Percentiles rank a stretch among this genome's conserved stretches.
Evolutionary conservation across 2,888 invertebrate species (phyloP).

Genomic region (Drosophila setosimentum): DNA sequence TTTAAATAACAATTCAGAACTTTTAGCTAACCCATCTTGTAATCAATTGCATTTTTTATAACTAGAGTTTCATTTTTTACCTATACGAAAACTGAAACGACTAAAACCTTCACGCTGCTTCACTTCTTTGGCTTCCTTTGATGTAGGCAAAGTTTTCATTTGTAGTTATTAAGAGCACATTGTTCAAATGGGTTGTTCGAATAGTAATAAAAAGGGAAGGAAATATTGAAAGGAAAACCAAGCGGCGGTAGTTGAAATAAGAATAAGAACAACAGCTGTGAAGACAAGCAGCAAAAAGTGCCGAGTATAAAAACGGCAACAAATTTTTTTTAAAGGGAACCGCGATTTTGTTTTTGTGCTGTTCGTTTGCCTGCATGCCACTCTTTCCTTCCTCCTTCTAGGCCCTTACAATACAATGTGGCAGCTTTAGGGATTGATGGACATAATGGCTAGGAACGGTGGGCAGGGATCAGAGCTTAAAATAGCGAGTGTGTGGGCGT

Average conservation of each 20-base stretch:
- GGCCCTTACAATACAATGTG: slow-evolving; percentile 44
- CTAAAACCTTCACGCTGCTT: neutral
- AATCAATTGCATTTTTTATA: neutral
- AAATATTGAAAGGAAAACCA: slow-evolving; percentile 41
- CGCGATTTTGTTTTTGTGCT: slow-evolving; percentile 4
- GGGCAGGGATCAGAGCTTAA: neutral
- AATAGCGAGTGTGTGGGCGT: slow-evolving; percentile 11
- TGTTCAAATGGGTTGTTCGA: slow-evolving; percentile 8
- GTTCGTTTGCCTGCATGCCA: neutral
- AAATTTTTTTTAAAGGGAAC: slow-evolving; percentile 26
- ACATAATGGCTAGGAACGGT: slow-evolving; percentile 20
- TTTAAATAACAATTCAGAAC: neutral
- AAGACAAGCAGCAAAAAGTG: slow-evolving; percentile 1
- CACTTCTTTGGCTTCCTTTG: neutral
- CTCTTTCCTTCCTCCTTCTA: neutral
- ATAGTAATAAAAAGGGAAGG: slow-evolving; percentile 4
- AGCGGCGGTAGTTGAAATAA: slow-evolving; percentile 28
- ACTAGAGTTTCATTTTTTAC: neutral
- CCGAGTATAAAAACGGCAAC: slow-evolving; percentile 40
- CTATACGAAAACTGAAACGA: neutral
- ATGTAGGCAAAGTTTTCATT: slow-evolving; percentile 24
- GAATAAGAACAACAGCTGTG: slow-evolving; percentile 9
- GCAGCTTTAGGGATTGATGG: slow-evolving; percentile 50
- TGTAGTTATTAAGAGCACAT: slow-evolving; percentile 1
- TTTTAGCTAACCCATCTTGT: neutral